Conservation (phyloP, 2,888 invertebrate genomes). For the Melanostoma mellinum region DNA sequence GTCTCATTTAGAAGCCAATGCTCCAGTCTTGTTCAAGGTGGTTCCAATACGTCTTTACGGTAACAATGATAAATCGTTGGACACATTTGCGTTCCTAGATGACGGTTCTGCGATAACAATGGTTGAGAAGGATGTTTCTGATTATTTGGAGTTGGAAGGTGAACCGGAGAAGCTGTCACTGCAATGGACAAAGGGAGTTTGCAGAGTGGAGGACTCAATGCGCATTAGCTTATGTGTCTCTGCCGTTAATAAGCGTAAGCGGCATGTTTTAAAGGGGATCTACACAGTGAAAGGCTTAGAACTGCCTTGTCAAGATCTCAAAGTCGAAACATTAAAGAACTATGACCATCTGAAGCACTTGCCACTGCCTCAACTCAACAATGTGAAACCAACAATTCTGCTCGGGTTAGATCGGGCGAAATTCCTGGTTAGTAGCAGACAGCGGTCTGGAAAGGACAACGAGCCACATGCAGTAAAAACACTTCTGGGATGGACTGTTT, state of each 20-base stretch:
- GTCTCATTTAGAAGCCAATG: constrained; percentile 22
- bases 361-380: neutral
- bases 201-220: constrained; percentile 2
- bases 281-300: constrained; percentile 23
- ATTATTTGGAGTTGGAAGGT: constrained; percentile 20
- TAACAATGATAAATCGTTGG: constrained; percentile 6
- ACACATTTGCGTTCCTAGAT: constrained; percentile 30
- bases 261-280: constrained; percentile 17
- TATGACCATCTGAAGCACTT: constrained; percentile 14
- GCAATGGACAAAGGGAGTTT: constrained; percentile 21
- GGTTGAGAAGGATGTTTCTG: constrained; percentile 29
- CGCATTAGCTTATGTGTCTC: constrained; percentile 18
- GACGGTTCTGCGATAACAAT: constrained; percentile 39
- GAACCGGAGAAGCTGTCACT: constrained; percentile 21
- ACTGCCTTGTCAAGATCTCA: constrained; percentile 11
- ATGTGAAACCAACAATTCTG: constrained; percentile 13
- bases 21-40: constrained; percentile 30
- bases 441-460: constrained; percentile 7
- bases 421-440: neutral
- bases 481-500: constrained; percentile 7
- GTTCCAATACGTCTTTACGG: constrained; percentile 29
- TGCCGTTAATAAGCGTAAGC: constrained; percentile 17
- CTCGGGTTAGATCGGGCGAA: neutral
- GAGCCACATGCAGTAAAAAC: constrained; percentile 2
- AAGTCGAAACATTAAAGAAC: constrained; percentile 4